Conservation (phyloP, 2,797 vertebrate genomes). For the Sebastes iracundus region DNA sequence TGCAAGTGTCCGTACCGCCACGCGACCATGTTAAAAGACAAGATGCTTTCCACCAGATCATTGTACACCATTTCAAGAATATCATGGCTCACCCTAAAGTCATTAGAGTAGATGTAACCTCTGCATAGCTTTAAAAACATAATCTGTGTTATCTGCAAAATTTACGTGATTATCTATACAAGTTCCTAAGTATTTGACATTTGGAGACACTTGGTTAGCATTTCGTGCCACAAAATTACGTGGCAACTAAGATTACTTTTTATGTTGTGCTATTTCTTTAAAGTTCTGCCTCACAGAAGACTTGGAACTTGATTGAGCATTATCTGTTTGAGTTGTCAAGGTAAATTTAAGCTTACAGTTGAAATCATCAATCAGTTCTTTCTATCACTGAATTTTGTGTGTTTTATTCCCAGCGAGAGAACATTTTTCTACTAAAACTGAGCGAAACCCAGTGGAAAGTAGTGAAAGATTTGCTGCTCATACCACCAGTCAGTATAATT, state of each 20-base stretch:
- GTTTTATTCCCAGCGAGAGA: neutral
- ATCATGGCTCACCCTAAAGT: neutral
- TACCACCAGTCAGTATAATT: slow-evolving; percentile 38
- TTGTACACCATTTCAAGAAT: neutral
- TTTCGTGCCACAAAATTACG: neutral
- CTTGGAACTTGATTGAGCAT: neutral
- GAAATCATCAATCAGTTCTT: neutral
- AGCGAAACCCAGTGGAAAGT: neutral
- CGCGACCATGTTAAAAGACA: neutral
- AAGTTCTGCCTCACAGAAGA: neutral
- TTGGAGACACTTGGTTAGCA: too few relatives aligned
- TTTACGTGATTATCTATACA: rapidly evolving
- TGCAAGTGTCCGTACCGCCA: neutral
- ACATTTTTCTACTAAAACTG: neutral
- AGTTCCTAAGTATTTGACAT: neutral
- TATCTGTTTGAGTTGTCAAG: neutral
- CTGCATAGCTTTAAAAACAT: too few relatives aligned
- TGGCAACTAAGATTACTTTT: neutral
- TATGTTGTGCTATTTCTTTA: neutral
- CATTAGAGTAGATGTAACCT: neutral
- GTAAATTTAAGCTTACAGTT: neutral
- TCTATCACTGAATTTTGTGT: neutral
- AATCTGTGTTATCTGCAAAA: neutral
- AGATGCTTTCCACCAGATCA: neutral
- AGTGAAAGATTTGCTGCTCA: slow-evolving; percentile 49